Evolutionary conservation across 2,113 vertebrate species (phyloP).

Genomic region (Sinocyclocheilus grahami): DNA sequence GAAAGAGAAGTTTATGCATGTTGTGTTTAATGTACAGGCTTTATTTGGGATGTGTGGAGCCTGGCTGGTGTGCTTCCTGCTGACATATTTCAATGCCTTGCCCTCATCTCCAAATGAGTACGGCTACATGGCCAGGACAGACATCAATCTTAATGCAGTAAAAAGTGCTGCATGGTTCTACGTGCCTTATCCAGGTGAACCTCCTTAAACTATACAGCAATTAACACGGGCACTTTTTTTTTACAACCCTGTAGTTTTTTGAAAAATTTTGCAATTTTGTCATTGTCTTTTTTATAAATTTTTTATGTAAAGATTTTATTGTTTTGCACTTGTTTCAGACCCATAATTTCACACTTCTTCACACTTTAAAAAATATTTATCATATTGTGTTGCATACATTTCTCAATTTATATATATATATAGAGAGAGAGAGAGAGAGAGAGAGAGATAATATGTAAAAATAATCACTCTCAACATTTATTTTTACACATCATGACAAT

Average conservation of each 20-base stretch:
- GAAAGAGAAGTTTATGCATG: neutral
- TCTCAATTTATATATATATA: too few relatives aligned
- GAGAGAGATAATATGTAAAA: too few relatives aligned
- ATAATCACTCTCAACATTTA: too few relatives aligned
- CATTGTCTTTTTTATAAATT: neutral
- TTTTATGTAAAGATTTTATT: neutral
- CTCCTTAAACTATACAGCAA: neutral
- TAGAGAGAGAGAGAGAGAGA: too few relatives aligned
- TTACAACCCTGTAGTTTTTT: neutral
- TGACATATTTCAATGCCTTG: constrained; percentile 73
- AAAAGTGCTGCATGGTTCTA: constrained; percentile 76
- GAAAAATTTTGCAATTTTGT: too few relatives aligned
- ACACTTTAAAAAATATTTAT: neutral
- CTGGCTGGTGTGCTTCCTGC: constrained; percentile 78
- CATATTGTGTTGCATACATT: too few relatives aligned
- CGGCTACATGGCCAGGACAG: constrained; percentile 75
- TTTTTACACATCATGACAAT: too few relatives aligned
- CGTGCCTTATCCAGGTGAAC: constrained; percentile 78
- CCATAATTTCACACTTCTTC: neutral
- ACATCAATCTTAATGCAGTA: constrained; percentile 75
- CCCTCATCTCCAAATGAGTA: constrained; percentile 71
- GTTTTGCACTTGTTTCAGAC: neutral
- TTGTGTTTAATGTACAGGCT: constrained; percentile 63
- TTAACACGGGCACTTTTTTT: neutral
- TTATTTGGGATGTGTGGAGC: constrained; percentile 80